These are phyloP conservation scores for Garra rufa DNA, from an alignment of 2,113 vertebrate genomes.

Conservation along the genomic window DNA sequence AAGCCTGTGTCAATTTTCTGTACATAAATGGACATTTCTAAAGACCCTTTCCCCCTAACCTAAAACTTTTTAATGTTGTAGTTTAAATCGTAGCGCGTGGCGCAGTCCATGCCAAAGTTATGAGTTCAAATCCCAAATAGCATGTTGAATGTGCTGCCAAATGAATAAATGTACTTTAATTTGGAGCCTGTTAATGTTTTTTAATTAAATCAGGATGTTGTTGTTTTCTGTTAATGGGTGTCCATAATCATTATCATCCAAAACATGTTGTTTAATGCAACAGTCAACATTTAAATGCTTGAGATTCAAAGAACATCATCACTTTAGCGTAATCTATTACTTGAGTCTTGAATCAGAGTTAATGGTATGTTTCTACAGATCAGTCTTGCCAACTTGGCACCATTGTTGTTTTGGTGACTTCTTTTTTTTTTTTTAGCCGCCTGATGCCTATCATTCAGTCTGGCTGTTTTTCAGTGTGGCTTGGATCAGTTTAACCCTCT, in stretches of 20 bases:
- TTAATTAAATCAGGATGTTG: constrained; percentile 32
- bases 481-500: constrained; percentile 15
- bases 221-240: background rate
- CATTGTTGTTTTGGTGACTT: constrained; percentile 4
- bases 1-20: background rate
- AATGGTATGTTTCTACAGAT: constrained; percentile 9
- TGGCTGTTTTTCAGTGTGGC: constrained; percentile 23
- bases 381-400: constrained; percentile 6
- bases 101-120: too few species aligned
- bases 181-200: background rate
- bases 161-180: background rate
- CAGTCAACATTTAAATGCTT: background rate
- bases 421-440: background rate
- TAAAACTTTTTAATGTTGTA: background rate
- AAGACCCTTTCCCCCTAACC: too few species aligned
- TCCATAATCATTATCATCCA: background rate
- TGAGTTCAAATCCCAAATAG: background rate
- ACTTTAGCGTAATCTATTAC: background rate
- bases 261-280: background rate
- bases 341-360: background rate
- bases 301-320: background rate
- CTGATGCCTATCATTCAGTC: constrained; percentile 1
- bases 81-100: background rate
- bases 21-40: background rate
- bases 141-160: background rate